A percentile compares a stretch with the other conserved stretches of the same genome.
Evolutionary conservation across 2,797 vertebrate species (phyloP).

Genomic region (Chaetodon trifasciatus): DNA sequence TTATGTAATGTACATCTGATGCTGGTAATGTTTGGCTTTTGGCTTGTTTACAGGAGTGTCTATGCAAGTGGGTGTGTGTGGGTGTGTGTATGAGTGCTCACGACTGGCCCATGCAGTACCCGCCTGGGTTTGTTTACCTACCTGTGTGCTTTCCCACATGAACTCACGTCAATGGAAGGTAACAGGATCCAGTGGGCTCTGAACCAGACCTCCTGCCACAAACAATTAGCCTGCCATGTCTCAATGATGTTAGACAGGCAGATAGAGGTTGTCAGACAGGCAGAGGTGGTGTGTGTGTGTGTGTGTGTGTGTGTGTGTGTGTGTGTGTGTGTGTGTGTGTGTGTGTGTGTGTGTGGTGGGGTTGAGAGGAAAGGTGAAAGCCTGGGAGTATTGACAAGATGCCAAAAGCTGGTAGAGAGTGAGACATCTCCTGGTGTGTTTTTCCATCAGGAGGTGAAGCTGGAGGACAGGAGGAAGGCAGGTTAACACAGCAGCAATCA

Average conservation of each 20-base stretch:
- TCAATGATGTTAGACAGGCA: slow-evolving; percentile 14
- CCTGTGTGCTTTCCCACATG: slow-evolving; percentile 44
- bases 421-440: slow-evolving; percentile 9
- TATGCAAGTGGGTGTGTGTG: neutral
- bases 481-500: neutral
- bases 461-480: neutral
- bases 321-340: slow-evolving; percentile 1
- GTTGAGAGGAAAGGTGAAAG: slow-evolving; percentile 26
- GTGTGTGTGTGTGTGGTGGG: neutral
- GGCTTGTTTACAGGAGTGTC: slow-evolving; percentile 11
- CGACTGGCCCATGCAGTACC: slow-evolving; percentile 8
- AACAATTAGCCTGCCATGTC: slow-evolving; percentile 28
- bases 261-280: slow-evolving; percentile 5
- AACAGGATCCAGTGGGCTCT: slow-evolving; percentile 35
- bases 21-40: neutral
- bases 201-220: slow-evolving; percentile 24
- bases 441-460: neutral
- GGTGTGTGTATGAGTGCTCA: slow-evolving; percentile 19
- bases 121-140: slow-evolving; percentile 65
- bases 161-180: slow-evolving; percentile 66
- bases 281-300: slow-evolving; percentile 3
- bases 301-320: neutral
- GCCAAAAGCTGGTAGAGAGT: slow-evolving; percentile 27
- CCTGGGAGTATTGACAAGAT: slow-evolving; percentile 26
- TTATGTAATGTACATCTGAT: slow-evolving; percentile 10